Base-by-base conservation (phyloP, 2,888 invertebrate genomes). In the Chaitophorus viminalis region DNA sequence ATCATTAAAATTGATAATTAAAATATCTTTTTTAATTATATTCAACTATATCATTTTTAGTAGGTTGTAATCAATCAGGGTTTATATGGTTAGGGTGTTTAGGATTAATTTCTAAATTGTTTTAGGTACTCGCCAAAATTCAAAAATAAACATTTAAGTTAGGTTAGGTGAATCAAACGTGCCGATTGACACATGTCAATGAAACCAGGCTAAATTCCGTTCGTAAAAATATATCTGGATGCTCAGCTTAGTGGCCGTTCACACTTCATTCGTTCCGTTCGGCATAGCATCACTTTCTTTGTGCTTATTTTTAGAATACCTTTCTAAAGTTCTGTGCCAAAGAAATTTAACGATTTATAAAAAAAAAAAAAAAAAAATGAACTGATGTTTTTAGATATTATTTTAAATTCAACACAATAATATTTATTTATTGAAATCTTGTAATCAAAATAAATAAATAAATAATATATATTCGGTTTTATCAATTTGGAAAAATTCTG, bases 191-290 rank as follows among this genome's bases (percentile, higher is more conserved):
- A 81, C 74, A 60, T 31, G 87, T 81, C 87, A 74, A 81, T 87
- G 81, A 87, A 87, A 87, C 79, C 87, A 87, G 87, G 87, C 87
- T 87, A 87, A 87, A 87, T 87, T 87, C 87, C 87, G 60, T 87
- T 81, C 18, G 33, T 87, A 87, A 79, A 87, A 87, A 87, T 87
- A 81, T 87, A 87, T 81, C 79, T 74, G 74, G 60, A 79, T 74
- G 79, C 65, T 87, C 74, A 72, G 87, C 87, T 81, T 87, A 87
- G 79, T 87, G 79, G 87, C 65, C 65, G 87, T 87, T 87, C 87
- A 81, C 87, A 81, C 87, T 81, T 87, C 81, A 81, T 87, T 81
- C 81, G 87, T 36, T 5, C n/a, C 72, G 86, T 81, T 21, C 79
- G 65, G 29, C 74, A 87, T 87, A 74, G 87, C 87, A 87, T 87